Evolutionary conservation across 2,888 invertebrate genomes (phyloP), one percentile per base, ranked within the genome.

Genomic region (Linyphia triangularis): DNA sequence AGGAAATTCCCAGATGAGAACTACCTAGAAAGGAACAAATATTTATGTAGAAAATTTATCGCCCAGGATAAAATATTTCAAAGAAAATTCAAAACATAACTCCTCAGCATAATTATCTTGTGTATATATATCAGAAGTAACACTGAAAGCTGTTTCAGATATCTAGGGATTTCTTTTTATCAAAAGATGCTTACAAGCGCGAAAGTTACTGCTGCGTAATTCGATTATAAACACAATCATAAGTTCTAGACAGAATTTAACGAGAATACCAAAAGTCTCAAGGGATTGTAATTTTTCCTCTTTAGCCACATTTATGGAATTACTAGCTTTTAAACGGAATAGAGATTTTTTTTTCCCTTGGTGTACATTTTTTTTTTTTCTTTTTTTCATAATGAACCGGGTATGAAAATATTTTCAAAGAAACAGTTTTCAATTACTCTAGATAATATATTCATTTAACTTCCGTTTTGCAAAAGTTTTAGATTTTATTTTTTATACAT

Each of bases 31-130:
- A 33, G 33, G 33, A 4, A 1, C 51, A 51, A 51, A 51, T 67
- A 33, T 67, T 67, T 67, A 33, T 33, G 16, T n/a, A 33, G n/a
- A n/a, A 33, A 67, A 67, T 67, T 67, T 67, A 67, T 67, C 30
- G 67, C 16, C 7, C 30, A 30, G 19, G 30, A 30, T 19, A 67
- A 67, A 67, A 67, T 67, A 51, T 51, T 3, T 0, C n/a, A 33
- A 33, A 51, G 51, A 51, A 51, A 51, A 51, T 51, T 51, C 16
- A n/a, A 51, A 16, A 51, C 51, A 51, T 51, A 51, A 51, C 51
- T 51, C n/a, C 51, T 5, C 13, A 51, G 16, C 51, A 16, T 51
- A 51, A 51, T 51, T 51, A 51, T 51, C 51, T 51, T n/a, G 51
- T n/a, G 51, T 33, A 33, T 33, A 33, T 51, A 51, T 16, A n/a